Evolutionary conservation across 2,797 vertebrate species (phyloP), one percentile per base, ranked within the genome.

Genomic region (Acanthurus leucopareius): DNA sequence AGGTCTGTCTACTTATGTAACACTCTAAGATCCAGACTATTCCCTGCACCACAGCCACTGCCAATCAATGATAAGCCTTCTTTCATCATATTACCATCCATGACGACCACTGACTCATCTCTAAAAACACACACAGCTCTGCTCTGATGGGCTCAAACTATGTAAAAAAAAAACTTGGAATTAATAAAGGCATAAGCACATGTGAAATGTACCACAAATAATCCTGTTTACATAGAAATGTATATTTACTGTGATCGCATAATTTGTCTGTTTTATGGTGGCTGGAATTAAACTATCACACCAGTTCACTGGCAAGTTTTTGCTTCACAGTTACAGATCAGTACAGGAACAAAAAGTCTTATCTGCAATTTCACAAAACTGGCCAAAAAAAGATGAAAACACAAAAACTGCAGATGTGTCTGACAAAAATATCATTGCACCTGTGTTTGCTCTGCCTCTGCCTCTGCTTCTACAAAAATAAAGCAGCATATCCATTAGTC

Each of bases 401-500:
- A 62, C 11, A 72, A 77, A 77, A 64, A 79, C 82, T 61, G 45
- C 64, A 83, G 69, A 72, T 81, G 61, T 73, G 13, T 11, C 60
- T 73, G 61, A 77, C 35, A 60, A n/a, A 83, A 84, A 57, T 38
- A 42, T 51, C 52, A 19, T 7, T 53, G 71, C 78, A 76, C 61
- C 66, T 69, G 35, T 16, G 42, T 79, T 76, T 64, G 22, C 35
- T 80, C 65, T 61, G 45, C 54, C 63, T 85, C 32, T 25, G 25
- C 25, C 25, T 25, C 53, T 73, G 70, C 49, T 62, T 59, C 10
- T 20, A 59, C 81, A 45, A 66, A 77, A 77, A 79, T 60, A 62
- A n/a, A 78, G 42, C n/a, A 4, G 42, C 69, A 69, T 65, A 77
- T 78, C 59, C 54, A 56, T 73, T 28, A 71, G 72, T 53, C 80